Conservation (phyloP, 2,888 invertebrate genomes). For the Synergus umbraculus region DNA sequence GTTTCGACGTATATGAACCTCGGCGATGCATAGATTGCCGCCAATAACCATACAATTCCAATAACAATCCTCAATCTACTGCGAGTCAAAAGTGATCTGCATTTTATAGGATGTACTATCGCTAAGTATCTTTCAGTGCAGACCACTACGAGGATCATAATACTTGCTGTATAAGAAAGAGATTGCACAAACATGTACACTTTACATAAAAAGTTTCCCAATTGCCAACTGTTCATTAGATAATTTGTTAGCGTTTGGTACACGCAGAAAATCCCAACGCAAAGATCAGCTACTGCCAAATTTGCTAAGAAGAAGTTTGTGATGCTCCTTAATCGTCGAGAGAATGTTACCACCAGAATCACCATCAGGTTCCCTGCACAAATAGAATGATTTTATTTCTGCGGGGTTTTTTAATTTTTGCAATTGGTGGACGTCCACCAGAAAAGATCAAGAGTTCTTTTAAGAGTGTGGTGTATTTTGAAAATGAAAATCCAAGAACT, state of each 20-base stretch:
- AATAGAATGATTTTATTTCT: neutral
- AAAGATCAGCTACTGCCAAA: constrained; percentile 92
- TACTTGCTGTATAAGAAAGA: constrained; percentile 93
- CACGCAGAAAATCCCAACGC: constrained; percentile 95
- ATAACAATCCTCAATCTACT: constrained; percentile 88
- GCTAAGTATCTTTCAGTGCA: constrained; percentile 93
- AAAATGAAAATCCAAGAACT: neutral
- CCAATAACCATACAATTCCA: constrained; percentile 88
- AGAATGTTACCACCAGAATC: constrained; percentile 90
- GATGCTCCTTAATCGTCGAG: constrained; percentile 89
- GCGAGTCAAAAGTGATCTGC: constrained; percentile 89
- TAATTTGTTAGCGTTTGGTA: constrained; percentile 92
- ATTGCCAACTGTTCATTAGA: constrained; percentile 87
- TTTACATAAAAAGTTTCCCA: constrained; percentile 92
- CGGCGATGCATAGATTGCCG: constrained; percentile 90
- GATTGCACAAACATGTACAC: constrained; percentile 94
- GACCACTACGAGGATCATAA: constrained; percentile 92
- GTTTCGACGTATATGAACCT: constrained; percentile 91
- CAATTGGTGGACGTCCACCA: neutral
- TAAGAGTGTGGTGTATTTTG: neutral
- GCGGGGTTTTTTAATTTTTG: neutral
- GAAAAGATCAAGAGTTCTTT: no score
- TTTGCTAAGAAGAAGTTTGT: constrained; percentile 96
- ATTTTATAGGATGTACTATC: constrained; percentile 90
- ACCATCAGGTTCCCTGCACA: constrained; percentile 92